Evolutionary conservation across 2,113 vertebrate genomes (phyloP).

Genomic region (Rostratula benghalensis): DNA sequence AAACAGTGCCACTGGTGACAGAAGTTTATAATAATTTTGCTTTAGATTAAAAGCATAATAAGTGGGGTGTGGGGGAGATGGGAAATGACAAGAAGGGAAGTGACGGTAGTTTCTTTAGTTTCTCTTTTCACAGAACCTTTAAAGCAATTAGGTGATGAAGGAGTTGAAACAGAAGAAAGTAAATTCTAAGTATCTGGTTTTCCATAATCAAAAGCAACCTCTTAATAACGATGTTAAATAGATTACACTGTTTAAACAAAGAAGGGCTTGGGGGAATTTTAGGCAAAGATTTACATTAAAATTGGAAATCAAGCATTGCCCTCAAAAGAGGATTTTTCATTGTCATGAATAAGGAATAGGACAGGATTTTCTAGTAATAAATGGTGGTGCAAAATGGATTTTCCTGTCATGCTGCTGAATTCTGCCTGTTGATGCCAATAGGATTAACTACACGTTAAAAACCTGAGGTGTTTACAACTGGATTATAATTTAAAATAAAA

Average conservation of each 20-base stretch:
- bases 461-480: neutral
- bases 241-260: neutral
- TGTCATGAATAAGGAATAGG: neutral
- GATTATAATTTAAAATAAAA: neutral
- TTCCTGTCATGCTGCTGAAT: slow-evolving; percentile 7
- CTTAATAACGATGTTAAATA: neutral
- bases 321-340: neutral
- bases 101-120: too few relatives aligned
- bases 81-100: neutral
- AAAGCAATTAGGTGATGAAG: neutral
- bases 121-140: neutral
- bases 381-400: slow-evolving; percentile 33
- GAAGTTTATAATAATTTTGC: neutral
- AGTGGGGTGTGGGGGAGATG: rapidly evolving
- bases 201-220: neutral
- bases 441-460: neutral
- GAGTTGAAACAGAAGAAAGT: neutral
- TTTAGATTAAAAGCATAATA: neutral
- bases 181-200: neutral
- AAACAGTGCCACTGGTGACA: neutral
- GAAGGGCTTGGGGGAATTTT: neutral
- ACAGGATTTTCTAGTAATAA: slow-evolving; percentile 1
- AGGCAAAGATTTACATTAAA: neutral
- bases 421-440: neutral
- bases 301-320: neutral